Conservation (phyloP, 2,888 invertebrate species). For the Rhamphomyia laevipes region DNA sequence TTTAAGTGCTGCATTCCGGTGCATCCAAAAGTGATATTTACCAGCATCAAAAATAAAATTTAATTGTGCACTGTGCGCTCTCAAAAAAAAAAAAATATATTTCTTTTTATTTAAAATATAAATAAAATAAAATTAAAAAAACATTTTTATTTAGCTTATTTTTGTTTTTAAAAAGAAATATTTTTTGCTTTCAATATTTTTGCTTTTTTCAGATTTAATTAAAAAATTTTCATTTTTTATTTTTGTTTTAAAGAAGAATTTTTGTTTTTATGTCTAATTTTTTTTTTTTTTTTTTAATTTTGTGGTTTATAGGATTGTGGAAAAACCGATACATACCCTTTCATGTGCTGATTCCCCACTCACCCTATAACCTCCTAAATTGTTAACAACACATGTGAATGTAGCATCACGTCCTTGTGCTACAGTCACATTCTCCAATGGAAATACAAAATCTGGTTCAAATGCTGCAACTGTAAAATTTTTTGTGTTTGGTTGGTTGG, state of each 20-base stretch:
- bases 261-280: neutral
- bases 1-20: constrained; percentile 13
- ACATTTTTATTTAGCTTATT: constrained; percentile 23
- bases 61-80: neutral
- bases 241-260: constrained; percentile 4
- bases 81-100: neutral
- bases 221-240: constrained; percentile 4
- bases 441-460: constrained; percentile 63
- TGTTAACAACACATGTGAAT: constrained; percentile 68
- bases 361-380: constrained; percentile 73
- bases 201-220: constrained; percentile 2
- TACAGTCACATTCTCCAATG: constrained; percentile 65
- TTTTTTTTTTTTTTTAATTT: constrained; percentile 2
- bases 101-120: too few species aligned
- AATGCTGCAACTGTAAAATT: constrained; percentile 43
- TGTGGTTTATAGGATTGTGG: constrained; percentile 7
- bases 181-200: constrained; percentile 9
- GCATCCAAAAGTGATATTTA: constrained; percentile 9
- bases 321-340: constrained; percentile 66
- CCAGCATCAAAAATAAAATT: neutral
- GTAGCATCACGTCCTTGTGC: constrained; percentile 65
- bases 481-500: too few species aligned
- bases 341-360: constrained; percentile 76
- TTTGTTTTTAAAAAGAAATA: constrained; percentile 11
- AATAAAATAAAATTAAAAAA: neutral